phyloP scores from a whole-genome alignment of 2,888 invertebrate genomes.

The Zootermopsis nevadensis region DNA sequence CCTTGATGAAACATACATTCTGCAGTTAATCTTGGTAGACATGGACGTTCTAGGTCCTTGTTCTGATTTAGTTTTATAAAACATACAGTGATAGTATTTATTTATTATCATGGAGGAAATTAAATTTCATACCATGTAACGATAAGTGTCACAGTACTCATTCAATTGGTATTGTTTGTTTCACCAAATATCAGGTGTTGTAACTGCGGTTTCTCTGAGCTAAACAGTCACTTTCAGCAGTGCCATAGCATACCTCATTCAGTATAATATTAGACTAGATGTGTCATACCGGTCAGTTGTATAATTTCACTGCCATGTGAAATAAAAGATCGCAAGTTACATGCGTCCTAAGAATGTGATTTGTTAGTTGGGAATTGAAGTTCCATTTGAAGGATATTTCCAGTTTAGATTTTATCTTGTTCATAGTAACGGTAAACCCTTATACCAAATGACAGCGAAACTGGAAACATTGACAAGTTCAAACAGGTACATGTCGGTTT shows the following conservation, averaged over 20 bases:
- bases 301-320: not conserved
- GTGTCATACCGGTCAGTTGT: not conserved
- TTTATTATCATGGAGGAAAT: not conserved
- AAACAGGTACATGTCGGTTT: no score
- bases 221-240: not conserved
- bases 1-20: slow-evolving; percentile 26
- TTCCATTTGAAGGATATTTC: not conserved
- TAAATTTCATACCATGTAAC: not conserved
- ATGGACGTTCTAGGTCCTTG: not conserved
- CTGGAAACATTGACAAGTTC: no score
- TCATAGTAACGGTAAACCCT: no score
- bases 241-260: not conserved
- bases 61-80: not conserved
- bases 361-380: not conserved
- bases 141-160: not conserved
- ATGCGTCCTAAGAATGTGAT: no score
- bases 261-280: not conserved
- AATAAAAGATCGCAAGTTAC: not conserved
- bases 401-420: no score
- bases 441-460: no score
- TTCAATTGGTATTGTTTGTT: not conserved
- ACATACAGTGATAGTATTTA: not conserved
- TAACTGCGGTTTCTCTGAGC: no score
- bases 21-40: not conserved
- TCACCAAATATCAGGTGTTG: not conserved